These are phyloP conservation scores for Zelostemma sp. DNA, from an alignment of 1,140 invertebrate species.

Conservation along the genomic window DNA sequence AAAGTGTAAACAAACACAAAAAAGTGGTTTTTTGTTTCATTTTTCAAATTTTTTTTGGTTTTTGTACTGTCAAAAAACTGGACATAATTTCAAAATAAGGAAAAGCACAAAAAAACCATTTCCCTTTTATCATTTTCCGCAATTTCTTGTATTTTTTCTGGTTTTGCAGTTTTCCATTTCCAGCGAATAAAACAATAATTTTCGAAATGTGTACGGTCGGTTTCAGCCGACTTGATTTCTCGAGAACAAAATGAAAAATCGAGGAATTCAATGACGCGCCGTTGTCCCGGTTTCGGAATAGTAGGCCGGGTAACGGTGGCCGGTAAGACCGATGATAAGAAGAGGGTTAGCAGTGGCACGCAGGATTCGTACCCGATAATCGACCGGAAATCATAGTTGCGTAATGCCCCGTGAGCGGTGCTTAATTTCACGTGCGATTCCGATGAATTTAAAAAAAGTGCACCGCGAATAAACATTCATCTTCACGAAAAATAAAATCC, in stretches of 20 bases:
- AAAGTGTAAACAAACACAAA: too few relatives aligned
- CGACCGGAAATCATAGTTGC: conserved; percentile 28
- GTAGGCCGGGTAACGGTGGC: conserved; percentile 57
- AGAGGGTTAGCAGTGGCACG: conserved; percentile 28
- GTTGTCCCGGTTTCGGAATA: conserved; percentile 51
- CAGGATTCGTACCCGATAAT: conserved; percentile 22
- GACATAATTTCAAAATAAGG: too few relatives aligned
- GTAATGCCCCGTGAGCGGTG: conserved; percentile 14
- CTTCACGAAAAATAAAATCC: not conserved
- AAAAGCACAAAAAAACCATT: too few relatives aligned
- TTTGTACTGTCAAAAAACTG: too few relatives aligned
- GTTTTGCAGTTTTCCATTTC: too few relatives aligned
- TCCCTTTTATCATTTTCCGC: too few relatives aligned
- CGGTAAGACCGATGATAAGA: conserved; percentile 37
- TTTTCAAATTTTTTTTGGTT: too few relatives aligned
- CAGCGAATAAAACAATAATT: too few relatives aligned
- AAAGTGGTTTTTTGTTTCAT: too few relatives aligned
- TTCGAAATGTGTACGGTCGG: too few relatives aligned
- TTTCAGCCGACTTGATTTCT: too few relatives aligned
- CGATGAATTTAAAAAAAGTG: conserved; percentile 10
- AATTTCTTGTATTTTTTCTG: too few relatives aligned
- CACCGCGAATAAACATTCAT: not conserved
- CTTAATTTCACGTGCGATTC: conserved; percentile 34
- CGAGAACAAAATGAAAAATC: not conserved
- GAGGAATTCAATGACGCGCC: conserved; percentile 45